phyloP scores from a whole-genome alignment of 1,140 invertebrate genomes.

The Leucophenga varia region DNA sequence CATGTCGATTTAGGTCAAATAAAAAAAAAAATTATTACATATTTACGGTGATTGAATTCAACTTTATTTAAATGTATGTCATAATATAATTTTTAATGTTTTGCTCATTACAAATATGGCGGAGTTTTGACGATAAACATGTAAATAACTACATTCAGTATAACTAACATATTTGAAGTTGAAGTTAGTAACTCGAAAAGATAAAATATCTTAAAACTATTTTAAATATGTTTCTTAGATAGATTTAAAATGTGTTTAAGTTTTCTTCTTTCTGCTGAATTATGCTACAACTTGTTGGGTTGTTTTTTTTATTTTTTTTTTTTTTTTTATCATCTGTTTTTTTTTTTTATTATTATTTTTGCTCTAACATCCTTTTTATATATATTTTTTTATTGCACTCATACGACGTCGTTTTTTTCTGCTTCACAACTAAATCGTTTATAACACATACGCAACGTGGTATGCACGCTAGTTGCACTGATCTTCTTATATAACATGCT shows the following conservation, averaged over 20 bases:
- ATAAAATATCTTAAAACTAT: constrained; percentile 31
- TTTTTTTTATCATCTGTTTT: too few species aligned
- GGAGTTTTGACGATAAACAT: too few species aligned
- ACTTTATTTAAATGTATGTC: too few species aligned
- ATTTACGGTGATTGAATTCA: constrained; percentile 33
- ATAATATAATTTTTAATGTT: constrained; percentile 34
- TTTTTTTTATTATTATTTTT: too few species aligned
- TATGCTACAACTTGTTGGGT: constrained; percentile 33
- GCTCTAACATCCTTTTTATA: too few species aligned
- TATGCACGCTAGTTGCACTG: constrained; percentile 49
- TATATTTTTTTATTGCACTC: too few species aligned
- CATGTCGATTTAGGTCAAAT: too few species aligned
- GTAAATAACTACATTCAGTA: too few species aligned
- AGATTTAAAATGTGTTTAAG: constrained; percentile 25
- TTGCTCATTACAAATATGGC: constrained; percentile 48
- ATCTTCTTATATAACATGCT: constrained; percentile 9
- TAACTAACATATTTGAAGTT: constrained; percentile 11
- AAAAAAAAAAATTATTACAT: too few species aligned
- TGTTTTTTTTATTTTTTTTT: constrained; percentile 8
- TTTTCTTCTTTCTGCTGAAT: too few species aligned
- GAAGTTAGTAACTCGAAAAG: too few species aligned
- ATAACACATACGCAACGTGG: constrained; percentile 44
- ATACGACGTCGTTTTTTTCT: too few species aligned
- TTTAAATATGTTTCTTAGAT: constrained; percentile 16
- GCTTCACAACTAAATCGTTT: constrained; percentile 39